Evolutionary conservation across 2,888 invertebrate species (phyloP), one percentile per base, ranked within the genome.

Genomic region (Xylota segnis): DNA sequence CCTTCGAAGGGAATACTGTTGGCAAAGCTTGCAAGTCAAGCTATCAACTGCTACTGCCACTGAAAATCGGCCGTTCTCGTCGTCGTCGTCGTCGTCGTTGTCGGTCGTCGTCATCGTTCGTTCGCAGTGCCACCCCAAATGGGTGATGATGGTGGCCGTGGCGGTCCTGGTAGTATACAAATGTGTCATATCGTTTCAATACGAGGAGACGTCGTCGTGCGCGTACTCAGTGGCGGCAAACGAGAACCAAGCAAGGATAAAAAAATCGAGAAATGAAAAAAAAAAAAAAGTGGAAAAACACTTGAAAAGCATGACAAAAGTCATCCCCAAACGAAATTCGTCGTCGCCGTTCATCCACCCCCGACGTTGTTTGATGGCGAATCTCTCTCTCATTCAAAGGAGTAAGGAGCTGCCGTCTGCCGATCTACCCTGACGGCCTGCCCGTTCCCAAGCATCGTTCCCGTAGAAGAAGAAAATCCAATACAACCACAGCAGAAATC

Each of bases 281-380:
- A 56, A 54, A 68, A 78, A 79, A 77, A 71, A 54, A 65, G 9
- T 23, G 37, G 61, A 32, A 72, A 86, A 72, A 86, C 86, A 82
- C 86, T 86, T 86, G 82, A 86, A 83, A 82, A 86, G 82, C 82
- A 86, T 82, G 82, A 82, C 86, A 86, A 86, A 86, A 86, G 86
- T 86, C 86, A 81, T 86, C 76, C 71, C 76, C 68, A 63, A 86
- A 82, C 66, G 82, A 77, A 82, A 63, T 47, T 77, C 76, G 84
- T 72, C 47, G 75, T 72, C 78, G 75, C 68, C 78, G 71, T 72
- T 72, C 72, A 65, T 58, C 79, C 72, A 72, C 79, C 72, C 56
- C 72, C 79, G 65, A 70, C 61, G 7, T 16, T 12, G 40, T 34
- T 63, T 56, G 37, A 45, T 45, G 47, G 72, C 34, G 70, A 70